phyloP scores from a whole-genome alignment of 2,888 invertebrate species.

The Pyrochroa serraticornis region DNA sequence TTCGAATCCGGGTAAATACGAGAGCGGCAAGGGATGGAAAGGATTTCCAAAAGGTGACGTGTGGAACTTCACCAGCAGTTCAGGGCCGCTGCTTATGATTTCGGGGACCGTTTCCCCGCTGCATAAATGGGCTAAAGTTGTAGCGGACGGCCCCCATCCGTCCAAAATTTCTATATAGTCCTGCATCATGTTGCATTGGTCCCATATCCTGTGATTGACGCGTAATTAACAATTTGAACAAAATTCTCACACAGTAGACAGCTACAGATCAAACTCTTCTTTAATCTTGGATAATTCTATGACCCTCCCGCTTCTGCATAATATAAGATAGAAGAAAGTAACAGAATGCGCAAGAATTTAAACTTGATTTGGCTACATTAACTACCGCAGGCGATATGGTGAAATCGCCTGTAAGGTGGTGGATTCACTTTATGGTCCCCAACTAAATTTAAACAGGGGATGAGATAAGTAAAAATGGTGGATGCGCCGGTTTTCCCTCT shows the following conservation, averaged over 20 bases:
- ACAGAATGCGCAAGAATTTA: too few relatives aligned
- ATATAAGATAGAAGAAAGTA: too few relatives aligned
- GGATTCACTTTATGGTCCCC: too few relatives aligned
- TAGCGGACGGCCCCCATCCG: slow-evolving; percentile 72
- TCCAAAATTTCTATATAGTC: slow-evolving; percentile 84
- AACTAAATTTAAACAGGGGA: too few relatives aligned
- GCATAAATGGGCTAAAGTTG: slow-evolving; percentile 77
- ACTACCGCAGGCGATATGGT: too few relatives aligned
- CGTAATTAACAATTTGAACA: slow-evolving; percentile 3
- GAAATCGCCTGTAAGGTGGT: too few relatives aligned
- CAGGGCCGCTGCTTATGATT: slow-evolving; percentile 77
- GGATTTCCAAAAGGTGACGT: slow-evolving; percentile 83
- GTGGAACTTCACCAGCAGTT: slow-evolving; percentile 80
- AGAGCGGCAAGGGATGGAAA: slow-evolving; percentile 78
- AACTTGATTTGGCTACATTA: too few relatives aligned
- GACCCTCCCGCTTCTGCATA: too few relatives aligned
- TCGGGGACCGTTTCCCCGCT: slow-evolving; percentile 83
- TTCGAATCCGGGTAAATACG: slow-evolving; percentile 81
- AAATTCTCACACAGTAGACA: too few relatives aligned
- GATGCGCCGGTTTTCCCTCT: neutral
- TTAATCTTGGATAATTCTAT: too few relatives aligned
- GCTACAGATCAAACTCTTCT: too few relatives aligned
- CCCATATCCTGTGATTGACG: slow-evolving; percentile 69
- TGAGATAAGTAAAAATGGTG: neutral
- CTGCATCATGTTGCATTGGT: slow-evolving; percentile 81